Base-by-base conservation (phyloP, 2,113 vertebrate species). In the Rhea pennata region DNA sequence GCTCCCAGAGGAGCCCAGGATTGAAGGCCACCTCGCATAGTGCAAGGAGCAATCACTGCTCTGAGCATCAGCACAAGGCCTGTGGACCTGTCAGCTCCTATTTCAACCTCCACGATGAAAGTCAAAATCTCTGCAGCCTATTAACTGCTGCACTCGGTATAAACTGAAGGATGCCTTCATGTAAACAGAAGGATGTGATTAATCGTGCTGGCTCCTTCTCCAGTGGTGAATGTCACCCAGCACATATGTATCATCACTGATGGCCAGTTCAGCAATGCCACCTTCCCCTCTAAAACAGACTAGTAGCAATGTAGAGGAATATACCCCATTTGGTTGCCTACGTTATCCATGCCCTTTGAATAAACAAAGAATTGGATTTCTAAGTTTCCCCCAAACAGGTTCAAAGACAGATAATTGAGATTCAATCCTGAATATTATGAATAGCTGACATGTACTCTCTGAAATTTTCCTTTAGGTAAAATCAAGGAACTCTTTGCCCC, bases 401-500 rank as follows among this genome's bases (percentile, higher is more conserved):
- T 93, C 42, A 71, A 19, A 74, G 51, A 26, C 6, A 51, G 54
- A 5, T 48, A 46, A 50, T 7, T 48, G 20, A 84, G 10, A 36
- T 27, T 80, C 24, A 64, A 9, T 42, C 15, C 40, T 62, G 26
- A 64, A 3, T 20, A 31, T 75, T 61, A 85, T 46, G 36, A 53
- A 40, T 8, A 74, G 15, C 50, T 84, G 39, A 61, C 10, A 90
- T 71, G 84, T 70, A 65, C 80, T 62, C 62, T 94, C 70, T 59
- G 74, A 76, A 87, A 65, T 92, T 92, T 71, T 77, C 15, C 26
- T 89, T 79, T 50, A 99, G 99, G 98, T 97, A 99, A 99, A 98
- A 99, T 99, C 94, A 99, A 99, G 95, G 99, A 99, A 23, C 98
- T 99, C 36, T 98, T 99, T 80, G 96, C 98, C 89, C 95, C 97